Conservation (phyloP, 2,113 vertebrate species). For the Gopherus evgoodei region DNA sequence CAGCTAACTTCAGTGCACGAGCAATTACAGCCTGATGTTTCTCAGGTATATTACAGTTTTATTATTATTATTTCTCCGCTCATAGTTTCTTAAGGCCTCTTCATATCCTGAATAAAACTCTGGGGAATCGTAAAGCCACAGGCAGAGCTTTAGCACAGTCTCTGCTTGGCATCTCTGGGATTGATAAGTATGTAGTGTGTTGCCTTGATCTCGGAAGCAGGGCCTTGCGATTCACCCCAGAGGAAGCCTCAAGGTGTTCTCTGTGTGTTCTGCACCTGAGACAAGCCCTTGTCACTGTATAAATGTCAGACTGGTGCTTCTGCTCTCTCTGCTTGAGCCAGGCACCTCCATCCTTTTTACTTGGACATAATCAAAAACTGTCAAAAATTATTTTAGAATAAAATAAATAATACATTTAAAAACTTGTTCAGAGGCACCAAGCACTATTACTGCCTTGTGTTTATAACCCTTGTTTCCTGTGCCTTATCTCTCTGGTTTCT, state of each 20-base stretch:
- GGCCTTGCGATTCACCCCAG: constrained; percentile 53
- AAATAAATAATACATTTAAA: constrained; percentile 45
- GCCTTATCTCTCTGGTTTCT: neutral
- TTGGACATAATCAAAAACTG: neutral
- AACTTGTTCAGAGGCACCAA: constrained; percentile 16
- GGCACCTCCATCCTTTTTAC: neutral
- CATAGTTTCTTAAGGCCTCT: constrained; percentile 44
- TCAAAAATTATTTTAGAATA: neutral
- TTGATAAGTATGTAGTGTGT: constrained; percentile 52
- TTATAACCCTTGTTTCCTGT: constrained; percentile 1
- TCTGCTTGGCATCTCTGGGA: neutral
- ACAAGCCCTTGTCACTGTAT: constrained; percentile 22
- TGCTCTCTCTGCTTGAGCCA: neutral
- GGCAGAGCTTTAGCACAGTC: constrained; percentile 43
- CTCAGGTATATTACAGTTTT: constrained; percentile 50
- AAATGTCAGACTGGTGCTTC: constrained; percentile 20
- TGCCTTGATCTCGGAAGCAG: constrained; percentile 53
- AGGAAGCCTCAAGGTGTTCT: neutral
- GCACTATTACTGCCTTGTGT: neutral
- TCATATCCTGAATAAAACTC: constrained; percentile 45
- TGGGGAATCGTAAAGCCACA: constrained; percentile 60
- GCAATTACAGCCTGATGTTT: constrained; percentile 48
- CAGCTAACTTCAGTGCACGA: constrained; percentile 48
- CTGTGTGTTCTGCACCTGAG: constrained; percentile 27
- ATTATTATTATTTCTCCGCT: constrained; percentile 63